Evolutionary conservation across 2,888 invertebrate genomes (phyloP).

Genomic region (Drosophila kokeensis): DNA sequence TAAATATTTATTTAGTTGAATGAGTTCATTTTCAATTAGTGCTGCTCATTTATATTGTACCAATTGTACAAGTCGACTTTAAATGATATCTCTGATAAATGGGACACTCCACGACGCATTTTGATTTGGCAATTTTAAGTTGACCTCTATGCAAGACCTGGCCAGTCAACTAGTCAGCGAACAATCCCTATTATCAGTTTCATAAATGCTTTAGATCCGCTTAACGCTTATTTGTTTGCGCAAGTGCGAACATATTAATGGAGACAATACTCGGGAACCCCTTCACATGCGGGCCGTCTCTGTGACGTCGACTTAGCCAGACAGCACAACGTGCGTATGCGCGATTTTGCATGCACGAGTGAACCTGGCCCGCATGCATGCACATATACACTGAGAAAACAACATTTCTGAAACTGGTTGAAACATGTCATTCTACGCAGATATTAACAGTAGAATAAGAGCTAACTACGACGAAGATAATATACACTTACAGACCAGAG

Average conservation of each 20-base stretch:
- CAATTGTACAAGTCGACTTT: slow-evolving; percentile 3
- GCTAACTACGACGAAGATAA: neutral
- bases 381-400: slow-evolving; percentile 13
- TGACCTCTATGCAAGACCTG: slow-evolving; percentile 1
- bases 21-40: neutral
- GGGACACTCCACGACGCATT: slow-evolving; percentile 10
- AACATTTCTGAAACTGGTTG: neutral
- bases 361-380: slow-evolving; percentile 30
- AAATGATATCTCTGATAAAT: neutral
- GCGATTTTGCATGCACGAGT: slow-evolving; percentile 69
- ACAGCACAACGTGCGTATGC: slow-evolving; percentile 62
- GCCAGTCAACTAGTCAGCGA: neutral
- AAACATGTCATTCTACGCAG: neutral
- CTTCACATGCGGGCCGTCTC: slow-evolving; percentile 17
- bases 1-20: neutral
- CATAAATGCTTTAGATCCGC: slow-evolving; percentile 57
- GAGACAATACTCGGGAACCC: slow-evolving; percentile 22
- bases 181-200: neutral
- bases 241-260: slow-evolving; percentile 34
- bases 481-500: neutral
- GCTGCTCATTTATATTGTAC: slow-evolving; percentile 23
- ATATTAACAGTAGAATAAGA: neutral
- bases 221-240: slow-evolving; percentile 53
- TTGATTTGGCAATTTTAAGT: slow-evolving; percentile 27
- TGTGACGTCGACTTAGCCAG: slow-evolving; percentile 9